Base-by-base conservation (phyloP, 2,888 invertebrate genomes). In the Sphaerophoria rueppellii region DNA sequence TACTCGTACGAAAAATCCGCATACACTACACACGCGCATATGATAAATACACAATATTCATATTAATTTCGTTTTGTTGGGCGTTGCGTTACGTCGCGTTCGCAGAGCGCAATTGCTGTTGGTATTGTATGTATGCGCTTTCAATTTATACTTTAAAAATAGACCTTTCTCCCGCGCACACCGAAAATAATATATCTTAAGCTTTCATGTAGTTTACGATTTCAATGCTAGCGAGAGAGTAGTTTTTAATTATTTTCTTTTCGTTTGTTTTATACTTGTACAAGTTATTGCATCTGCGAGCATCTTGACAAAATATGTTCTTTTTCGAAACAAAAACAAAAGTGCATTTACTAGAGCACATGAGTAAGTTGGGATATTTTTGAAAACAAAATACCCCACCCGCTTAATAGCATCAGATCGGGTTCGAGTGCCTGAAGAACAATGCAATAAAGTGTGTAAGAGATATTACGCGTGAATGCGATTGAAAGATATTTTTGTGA, bases 101-200 rank as follows among this genome's bases (percentile, higher is more conserved):
- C 16, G 37, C 37, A 9, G 67, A 80, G 80, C 83, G 83, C 83
- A 80, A 67, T 61, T 55, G 71, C 83, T 71, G 37, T 75, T 37
- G 48, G 67, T 72, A 80, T 75, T 16, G 3, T 11, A 48, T 48
- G 50, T 11, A 50, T 74, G 79, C 71, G 75, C 57, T 79, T 80
- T 43, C 67, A 72, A 75, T 54, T 73, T n/a, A 9, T 43, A 32
- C 6, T 48, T 60, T 83, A 83, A 76, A 83, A 75, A 75, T 83
- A 83, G 67, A 83, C 67, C 50, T 75, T 75, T 83, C 82, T 67
- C 65, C 60, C 74, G 82, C 82, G 43, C 67, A 69, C 35, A 24
- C 12, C 40, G 40, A 43, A 43, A 43, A 43, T 12, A 43, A 40
- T 1, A 40, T 43, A 43, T 40, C 12, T 58, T 54, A 11, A 50